Percentiles rank a stretch among this genome's conserved stretches.
Conservation (phyloP, 2,888 invertebrate species). For the Drosophila borborema region DNA sequence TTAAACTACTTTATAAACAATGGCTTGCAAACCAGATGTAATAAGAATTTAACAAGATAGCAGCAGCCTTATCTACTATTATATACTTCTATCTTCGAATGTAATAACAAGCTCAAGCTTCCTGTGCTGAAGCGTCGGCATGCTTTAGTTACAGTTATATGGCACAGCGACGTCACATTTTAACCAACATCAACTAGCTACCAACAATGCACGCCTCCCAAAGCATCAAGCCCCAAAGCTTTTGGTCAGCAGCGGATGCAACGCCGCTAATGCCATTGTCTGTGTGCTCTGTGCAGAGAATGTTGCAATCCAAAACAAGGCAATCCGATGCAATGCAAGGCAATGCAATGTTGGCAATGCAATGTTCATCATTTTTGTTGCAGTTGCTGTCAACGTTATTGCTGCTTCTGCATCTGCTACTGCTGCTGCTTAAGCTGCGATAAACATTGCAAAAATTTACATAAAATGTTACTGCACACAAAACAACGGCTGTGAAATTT, state of each 20-base stretch:
- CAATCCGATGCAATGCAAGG: slow-evolving; percentile 14
- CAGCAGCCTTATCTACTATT: background rate
- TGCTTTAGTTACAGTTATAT: slow-evolving; percentile 58
- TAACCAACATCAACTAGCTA: slow-evolving; percentile 58
- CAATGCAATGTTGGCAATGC: slow-evolving; percentile 18
- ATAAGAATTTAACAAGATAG: background rate
- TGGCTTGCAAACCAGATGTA: background rate
- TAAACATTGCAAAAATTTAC: slow-evolving; percentile 50
- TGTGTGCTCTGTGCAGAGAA: slow-evolving; percentile 36
- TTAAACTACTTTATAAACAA: background rate
- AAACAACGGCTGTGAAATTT: slow-evolving; percentile 62
- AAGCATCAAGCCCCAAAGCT: slow-evolving; percentile 38
- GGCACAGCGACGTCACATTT: slow-evolving; percentile 35
- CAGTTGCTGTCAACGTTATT: slow-evolving; percentile 29
- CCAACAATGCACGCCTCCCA: slow-evolving; percentile 41
- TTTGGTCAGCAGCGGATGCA: slow-evolving; percentile 30
- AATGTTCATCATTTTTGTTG: slow-evolving; percentile 19
- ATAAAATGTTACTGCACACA: slow-evolving; percentile 61
- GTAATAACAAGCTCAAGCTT: slow-evolving; percentile 38
- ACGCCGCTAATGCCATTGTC: slow-evolving; percentile 34
- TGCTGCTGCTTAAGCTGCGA: slow-evolving; percentile 30
- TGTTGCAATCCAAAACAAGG: slow-evolving; percentile 28
- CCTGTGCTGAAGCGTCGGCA: slow-evolving; percentile 41
- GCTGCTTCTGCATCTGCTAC: slow-evolving; percentile 13
- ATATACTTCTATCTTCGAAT: background rate